Evolutionary conservation across 2,797 vertebrate species (phyloP).

Genomic region (Sebastes itinus): DNA sequence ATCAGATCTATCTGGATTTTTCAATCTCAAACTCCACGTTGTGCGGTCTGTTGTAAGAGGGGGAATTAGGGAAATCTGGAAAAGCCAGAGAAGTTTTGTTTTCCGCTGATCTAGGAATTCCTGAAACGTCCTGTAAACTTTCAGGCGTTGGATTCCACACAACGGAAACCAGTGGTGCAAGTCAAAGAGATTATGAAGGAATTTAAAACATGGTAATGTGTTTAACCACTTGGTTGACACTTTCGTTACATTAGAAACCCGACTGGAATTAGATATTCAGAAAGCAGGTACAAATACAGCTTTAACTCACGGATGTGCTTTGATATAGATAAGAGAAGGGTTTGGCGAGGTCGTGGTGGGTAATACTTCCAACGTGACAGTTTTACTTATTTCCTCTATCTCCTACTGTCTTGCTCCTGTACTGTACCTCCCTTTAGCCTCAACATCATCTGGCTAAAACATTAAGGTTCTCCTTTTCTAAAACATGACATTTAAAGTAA

Average conservation of each 20-base stretch:
- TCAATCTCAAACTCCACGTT: neutral
- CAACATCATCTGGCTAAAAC: too few species aligned
- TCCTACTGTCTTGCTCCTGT: neutral
- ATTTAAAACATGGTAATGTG: neutral
- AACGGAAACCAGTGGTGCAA: neutral
- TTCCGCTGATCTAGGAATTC: neutral
- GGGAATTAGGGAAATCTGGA: neutral
- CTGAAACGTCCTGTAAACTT: neutral
- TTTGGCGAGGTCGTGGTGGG: neutral
- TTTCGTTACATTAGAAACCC: neutral
- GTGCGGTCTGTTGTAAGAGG: neutral
- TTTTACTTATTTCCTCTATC: neutral
- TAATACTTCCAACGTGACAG: neutral
- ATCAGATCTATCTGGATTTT: neutral
- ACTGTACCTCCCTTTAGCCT: accelerated
- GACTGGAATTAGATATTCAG: neutral
- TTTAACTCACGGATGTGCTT: neutral
- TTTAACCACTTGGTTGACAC: neutral
- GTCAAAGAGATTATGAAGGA: neutral
- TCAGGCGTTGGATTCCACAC: neutral
- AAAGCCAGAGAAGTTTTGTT: neutral
- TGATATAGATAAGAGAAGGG: neutral
- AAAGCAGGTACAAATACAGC: neutral
- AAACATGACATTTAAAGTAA: too few species aligned
- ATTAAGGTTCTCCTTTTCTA: too few species aligned